These are phyloP conservation scores for Andrena flavipes DNA, from an alignment of 2,888 invertebrate genomes.

Conservation along the genomic window DNA sequence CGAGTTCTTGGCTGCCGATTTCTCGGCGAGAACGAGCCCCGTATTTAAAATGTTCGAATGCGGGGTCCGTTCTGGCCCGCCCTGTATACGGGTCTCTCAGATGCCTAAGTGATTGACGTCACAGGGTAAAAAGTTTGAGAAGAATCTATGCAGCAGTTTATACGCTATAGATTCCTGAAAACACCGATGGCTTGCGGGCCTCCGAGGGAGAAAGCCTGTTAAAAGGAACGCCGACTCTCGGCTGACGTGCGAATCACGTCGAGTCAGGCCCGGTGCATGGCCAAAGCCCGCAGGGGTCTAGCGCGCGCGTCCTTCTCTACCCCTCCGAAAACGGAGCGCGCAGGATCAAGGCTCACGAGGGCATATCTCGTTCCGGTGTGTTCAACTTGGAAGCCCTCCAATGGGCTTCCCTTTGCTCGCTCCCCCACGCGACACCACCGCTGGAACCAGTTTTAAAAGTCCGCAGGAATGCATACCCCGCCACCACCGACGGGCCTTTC, in stretches of 20 bases:
- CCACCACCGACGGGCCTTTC: slow-evolving; percentile 54
- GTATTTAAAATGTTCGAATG: neutral
- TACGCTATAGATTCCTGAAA: too few species aligned
- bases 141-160: too few species aligned
- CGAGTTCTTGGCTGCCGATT: slow-evolving; percentile 1
- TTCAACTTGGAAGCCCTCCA: slow-evolving; percentile 69
- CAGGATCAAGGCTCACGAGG: slow-evolving; percentile 64
- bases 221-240: neutral
- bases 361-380: slow-evolving; percentile 51
- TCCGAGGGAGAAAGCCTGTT: too few species aligned
- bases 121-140: too few species aligned
- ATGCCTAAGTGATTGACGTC: too few species aligned
- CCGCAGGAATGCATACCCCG: slow-evolving; percentile 64
- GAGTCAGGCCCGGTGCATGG: slow-evolving; percentile 20
- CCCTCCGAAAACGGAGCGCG: slow-evolving; percentile 60
- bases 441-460: slow-evolving; percentile 70
- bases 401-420: slow-evolving; percentile 48
- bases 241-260: slow-evolving; percentile 16
- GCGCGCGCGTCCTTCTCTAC: slow-evolving; percentile 53
- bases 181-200: too few species aligned
- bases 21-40: slow-evolving; percentile 5
- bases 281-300: slow-evolving; percentile 17
- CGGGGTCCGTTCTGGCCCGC: too few species aligned
- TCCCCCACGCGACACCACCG: slow-evolving; percentile 37
- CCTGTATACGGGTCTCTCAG: too few species aligned